Percentiles rank a stretch among this genome's conserved stretches.
phyloP scores from a whole-genome alignment of 2,113 vertebrate genomes.

The Pleuronectes platessa region DNA sequence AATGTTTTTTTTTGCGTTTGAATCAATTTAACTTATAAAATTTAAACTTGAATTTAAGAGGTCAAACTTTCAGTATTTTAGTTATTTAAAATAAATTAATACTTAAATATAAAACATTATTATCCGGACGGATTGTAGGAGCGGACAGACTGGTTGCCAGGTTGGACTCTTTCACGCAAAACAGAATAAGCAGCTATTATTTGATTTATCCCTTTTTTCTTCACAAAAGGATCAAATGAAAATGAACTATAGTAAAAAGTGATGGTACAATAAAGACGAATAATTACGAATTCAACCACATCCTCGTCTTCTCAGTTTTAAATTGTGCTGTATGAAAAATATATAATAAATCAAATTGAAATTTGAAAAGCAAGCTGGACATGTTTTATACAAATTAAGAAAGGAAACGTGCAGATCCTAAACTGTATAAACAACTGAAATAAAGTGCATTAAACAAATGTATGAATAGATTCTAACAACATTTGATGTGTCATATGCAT shows the following conservation, averaged over 20 bases:
- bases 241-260: background rate
- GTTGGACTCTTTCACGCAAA: background rate
- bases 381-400: no score
- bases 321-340: no score
- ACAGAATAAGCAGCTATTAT: background rate
- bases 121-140: slow-evolving; percentile 25
- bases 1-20: background rate
- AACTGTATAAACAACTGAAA: no score
- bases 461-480: no score
- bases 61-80: background rate
- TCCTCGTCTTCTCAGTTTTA: no score
- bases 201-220: background rate
- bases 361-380: no score
- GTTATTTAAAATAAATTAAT: background rate
- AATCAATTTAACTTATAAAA: fast-evolving
- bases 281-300: no score
- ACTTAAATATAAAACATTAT: background rate
- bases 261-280: no score
- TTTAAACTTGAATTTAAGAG: background rate
- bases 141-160: slow-evolving; percentile 47
- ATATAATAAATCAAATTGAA: no score
- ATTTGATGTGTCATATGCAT: no score
- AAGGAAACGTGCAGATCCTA: no score
- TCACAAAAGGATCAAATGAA: background rate
- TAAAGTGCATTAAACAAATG: no score